These are phyloP conservation scores for Caenorhabditis angaria DNA, from an alignment of 2,888 invertebrate species.

Conservation along the genomic window DNA sequence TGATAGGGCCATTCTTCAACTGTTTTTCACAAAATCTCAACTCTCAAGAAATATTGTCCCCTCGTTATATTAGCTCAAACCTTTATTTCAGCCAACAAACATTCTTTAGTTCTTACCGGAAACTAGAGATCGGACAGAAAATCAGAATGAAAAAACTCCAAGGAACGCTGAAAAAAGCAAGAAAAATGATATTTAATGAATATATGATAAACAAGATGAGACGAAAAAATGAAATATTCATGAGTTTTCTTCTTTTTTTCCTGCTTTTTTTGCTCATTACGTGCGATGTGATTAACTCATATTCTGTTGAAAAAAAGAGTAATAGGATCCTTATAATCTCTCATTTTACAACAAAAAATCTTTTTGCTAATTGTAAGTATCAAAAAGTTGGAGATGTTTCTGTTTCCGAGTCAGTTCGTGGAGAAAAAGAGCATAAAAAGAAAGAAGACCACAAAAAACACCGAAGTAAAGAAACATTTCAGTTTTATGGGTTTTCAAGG, in stretches of 20 bases:
- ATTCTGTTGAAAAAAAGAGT: not conserved
- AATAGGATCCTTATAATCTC: not conserved
- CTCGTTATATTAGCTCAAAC: too few species aligned
- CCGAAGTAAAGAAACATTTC: conserved; percentile 4
- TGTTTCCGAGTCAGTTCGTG: not conserved
- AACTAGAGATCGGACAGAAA: too few species aligned
- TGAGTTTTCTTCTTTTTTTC: not conserved
- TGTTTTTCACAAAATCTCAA: too few species aligned
- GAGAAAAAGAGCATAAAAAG: not conserved
- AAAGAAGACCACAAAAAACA: too few species aligned
- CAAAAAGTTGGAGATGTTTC: not conserved
- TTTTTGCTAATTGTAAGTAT: not conserved
- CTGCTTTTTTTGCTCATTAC: not conserved
- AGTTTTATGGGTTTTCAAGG: not conserved
- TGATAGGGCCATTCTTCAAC: too few species aligned
- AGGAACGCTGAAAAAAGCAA: not conserved
- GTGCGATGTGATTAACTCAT: not conserved
- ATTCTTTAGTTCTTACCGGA: too few species aligned
- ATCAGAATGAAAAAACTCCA: too few species aligned
- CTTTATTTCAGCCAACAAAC: too few species aligned
- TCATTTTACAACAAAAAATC: not conserved
- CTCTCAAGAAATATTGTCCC: too few species aligned
- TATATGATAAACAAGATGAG: not conserved
- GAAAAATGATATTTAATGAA: not conserved
- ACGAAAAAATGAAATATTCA: not conserved